Evolutionary conservation across 2,113 vertebrate species (phyloP), one percentile per base, ranked within the genome.

Genomic region (Dipodomys stephensi): DNA sequence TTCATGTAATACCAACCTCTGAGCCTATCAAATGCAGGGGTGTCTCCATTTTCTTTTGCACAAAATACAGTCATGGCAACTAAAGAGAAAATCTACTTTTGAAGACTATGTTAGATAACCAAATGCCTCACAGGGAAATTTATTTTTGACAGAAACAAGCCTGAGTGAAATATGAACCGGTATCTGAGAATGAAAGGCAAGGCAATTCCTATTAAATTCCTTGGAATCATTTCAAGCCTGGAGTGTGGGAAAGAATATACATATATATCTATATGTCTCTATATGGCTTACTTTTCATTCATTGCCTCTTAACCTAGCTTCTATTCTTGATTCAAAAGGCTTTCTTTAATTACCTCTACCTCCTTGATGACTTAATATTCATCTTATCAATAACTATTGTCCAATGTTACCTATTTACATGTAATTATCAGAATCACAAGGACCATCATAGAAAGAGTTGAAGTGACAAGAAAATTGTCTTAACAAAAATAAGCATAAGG

Each of bases 91-190:
- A 90, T 90, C 53, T 35, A 39, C 22, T 83, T 94, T 91, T 68
- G 91, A 23, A 79, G 32, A 83, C 25, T 35, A 91, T 39, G 39
- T 27, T 77, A 57, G 44, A 10, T 77, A 83, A 83, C 32, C 60
- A 93, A 81, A 13, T 77, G n/a, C n/a, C 73, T 88, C 67, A 83
- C 53, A 65, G 69, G 67, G 67, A 85, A 82, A 57, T 2, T 79
- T 88, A 39, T 69, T 85, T 92, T 96, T 93, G 79, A 96, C 67
- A 82, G 68, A 96, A 81, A 84, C 16, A 87, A 91, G 81, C 67
- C 74, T 46, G 1, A 86, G n/a, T 93, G 76, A 96, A 93, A 81
- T 88, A 88, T 30, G 77, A 96, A 65, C 53, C 44, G 62, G 68
- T 62, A 82, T 20, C 65, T 71, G n/a, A 82, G 39, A 87, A 87